A percentile compares a stretch with the other conserved stretches of the same genome.
These are phyloP conservation scores for Drosophila kanekoi DNA, from an alignment of 2,888 invertebrate species.

Conservation along the genomic window DNA sequence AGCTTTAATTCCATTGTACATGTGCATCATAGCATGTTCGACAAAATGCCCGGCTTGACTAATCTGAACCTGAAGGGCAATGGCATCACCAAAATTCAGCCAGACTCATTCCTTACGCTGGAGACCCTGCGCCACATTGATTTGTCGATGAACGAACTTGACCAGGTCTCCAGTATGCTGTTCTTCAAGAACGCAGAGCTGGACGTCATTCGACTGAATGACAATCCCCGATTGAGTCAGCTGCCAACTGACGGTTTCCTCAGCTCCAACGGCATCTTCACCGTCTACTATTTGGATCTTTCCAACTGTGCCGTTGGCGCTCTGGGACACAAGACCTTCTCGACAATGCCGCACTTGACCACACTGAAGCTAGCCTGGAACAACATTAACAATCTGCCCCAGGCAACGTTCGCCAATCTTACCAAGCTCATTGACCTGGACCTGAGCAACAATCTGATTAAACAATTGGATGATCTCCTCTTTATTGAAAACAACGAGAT, in stretches of 20 bases:
- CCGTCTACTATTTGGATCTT: conserved; percentile 90
- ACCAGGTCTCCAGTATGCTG: conserved; percentile 88
- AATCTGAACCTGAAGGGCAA: conserved; percentile 90
- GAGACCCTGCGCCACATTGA: conserved; percentile 89
- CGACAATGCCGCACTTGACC: conserved; percentile 89
- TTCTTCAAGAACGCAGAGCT: conserved; percentile 90
- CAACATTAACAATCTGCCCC: conserved; percentile 87
- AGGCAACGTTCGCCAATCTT: conserved; percentile 86
- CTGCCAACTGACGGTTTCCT: conserved; percentile 89
- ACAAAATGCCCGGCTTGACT: conserved; percentile 88
- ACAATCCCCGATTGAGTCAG: conserved; percentile 89
- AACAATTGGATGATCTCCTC: conserved; percentile 87
- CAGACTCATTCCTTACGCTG: conserved; percentile 89
- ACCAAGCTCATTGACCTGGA: conserved; percentile 89
- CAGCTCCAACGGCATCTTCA: conserved; percentile 87
- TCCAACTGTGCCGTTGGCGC: conserved; percentile 90
- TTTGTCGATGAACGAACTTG: conserved; percentile 90
- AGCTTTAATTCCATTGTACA: conserved; percentile 89
- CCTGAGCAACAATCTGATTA: conserved; percentile 89
- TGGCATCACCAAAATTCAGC: conserved; percentile 89
- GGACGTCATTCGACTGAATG: conserved; percentile 89
- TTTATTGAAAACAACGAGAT: conserved; percentile 89
- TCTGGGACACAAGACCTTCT: conserved; percentile 88
- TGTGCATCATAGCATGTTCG: conserved; percentile 89
- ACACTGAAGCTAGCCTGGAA: conserved; percentile 90